A percentile compares a stretch with the other conserved stretches of the same genome.
Evolutionary conservation across 35 echinoderm and acorn worm species (phyloP).

Genomic region (Heliocidaris erythrogramma): DNA sequence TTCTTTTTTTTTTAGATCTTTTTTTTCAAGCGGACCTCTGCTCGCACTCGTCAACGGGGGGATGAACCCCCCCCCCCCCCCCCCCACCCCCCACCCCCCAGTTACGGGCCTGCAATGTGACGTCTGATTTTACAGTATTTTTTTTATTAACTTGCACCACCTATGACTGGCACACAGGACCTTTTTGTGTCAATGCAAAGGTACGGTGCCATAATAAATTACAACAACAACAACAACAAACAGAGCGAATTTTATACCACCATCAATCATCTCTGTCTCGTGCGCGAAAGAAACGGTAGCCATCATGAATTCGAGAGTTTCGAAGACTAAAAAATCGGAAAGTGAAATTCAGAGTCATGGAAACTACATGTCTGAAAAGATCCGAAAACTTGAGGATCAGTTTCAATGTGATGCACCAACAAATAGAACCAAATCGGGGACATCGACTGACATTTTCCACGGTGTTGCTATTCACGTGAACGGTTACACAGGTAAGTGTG

Average conservation of each 20-base stretch:
- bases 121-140: too few species aligned
- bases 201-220: too few species aligned
- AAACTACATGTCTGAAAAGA: conserved; percentile 90
- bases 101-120: too few species aligned
- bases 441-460: conserved; percentile 73
- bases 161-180: too few species aligned
- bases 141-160: too few species aligned
- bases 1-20: too few species aligned
- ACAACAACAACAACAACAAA: too few species aligned
- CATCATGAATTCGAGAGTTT: not conserved
- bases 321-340: not conserved
- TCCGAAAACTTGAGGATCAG: conserved; percentile 86
- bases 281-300: not conserved
- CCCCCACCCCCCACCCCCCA: too few species aligned
- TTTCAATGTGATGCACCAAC: conserved; percentile 58
- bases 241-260: too few species aligned
- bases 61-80: too few species aligned
- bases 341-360: not conserved
- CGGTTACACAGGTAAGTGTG: conserved; percentile 85
- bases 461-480: conserved; percentile 87
- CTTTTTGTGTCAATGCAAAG: too few species aligned
- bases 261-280: too few species aligned
- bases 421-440: conserved; percentile 59
- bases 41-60: not conserved
- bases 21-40: not conserved